Percentiles rank a stretch among this genome's conserved stretches.
These are phyloP conservation scores for Machimus rusticus DNA, from an alignment of 2,888 invertebrate genomes.

Conservation along the genomic window DNA sequence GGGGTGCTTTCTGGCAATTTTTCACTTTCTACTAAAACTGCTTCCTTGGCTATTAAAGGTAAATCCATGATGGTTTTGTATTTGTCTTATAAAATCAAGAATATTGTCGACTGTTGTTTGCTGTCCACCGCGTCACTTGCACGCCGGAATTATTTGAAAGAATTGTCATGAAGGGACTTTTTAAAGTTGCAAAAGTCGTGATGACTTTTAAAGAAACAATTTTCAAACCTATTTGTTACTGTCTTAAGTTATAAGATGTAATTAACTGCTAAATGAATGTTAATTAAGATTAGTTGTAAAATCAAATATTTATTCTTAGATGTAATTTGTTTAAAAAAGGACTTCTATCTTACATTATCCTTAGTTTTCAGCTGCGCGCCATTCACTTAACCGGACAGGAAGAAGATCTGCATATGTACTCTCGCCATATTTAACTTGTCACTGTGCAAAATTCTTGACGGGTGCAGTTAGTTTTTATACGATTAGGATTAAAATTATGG, in stretches of 20 bases:
- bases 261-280: background rate
- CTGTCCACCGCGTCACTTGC: too few species aligned
- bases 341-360: background rate
- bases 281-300: background rate
- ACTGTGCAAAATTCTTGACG: conserved; percentile 41
- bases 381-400: background rate
- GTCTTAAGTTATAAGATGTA: background rate
- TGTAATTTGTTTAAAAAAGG: background rate
- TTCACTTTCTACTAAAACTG: conserved; percentile 76
- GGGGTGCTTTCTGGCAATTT: conserved; percentile 73
- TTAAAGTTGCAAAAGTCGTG: background rate
- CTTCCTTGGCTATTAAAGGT: conserved; percentile 69
- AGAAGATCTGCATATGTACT: conserved; percentile 41
- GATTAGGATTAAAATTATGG: conserved; percentile 39
- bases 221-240: background rate
- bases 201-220: background rate
- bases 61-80: conserved; percentile 47
- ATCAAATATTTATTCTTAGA: background rate
- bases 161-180: background rate
- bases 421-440: conserved; percentile 48
- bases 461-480: conserved; percentile 36
- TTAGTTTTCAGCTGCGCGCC: background rate
- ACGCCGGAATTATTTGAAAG: background rate
- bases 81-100: background rate
- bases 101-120: background rate